A percentile compares a stretch with the other conserved stretches of the same genome.
phyloP scores from a whole-genome alignment of 2,797 vertebrate species.

The Coendou prehensilis region DNA sequence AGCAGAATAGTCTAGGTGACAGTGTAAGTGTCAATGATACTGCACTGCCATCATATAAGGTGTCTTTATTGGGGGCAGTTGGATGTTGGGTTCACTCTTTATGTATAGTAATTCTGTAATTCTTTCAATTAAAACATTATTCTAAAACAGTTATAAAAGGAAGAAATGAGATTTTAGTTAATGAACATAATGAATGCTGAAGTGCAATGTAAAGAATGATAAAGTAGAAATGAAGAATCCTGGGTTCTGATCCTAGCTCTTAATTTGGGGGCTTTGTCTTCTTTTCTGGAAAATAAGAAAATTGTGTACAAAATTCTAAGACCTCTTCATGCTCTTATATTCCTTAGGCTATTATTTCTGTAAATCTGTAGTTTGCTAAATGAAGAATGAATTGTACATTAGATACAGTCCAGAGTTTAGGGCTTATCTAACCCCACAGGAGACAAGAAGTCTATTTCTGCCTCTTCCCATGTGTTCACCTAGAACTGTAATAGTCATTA shows the following conservation, averaged over 20 bases:
- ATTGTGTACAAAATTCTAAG: conserved; percentile 48
- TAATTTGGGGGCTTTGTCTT: conserved; percentile 33
- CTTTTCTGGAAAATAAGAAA: conserved; percentile 56
- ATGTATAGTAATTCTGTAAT: neutral
- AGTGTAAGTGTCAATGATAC: neutral
- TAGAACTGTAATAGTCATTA: neutral
- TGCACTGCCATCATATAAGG: neutral
- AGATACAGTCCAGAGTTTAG: neutral
- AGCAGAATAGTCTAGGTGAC: neutral
- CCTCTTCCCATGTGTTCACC: neutral
- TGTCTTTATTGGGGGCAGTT: neutral
- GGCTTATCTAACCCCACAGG: neutral
- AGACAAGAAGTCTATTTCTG: neutral
- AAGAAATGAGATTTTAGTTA: conserved; percentile 59
- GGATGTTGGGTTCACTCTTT: neutral
- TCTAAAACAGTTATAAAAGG: neutral
- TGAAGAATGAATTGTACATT: neutral
- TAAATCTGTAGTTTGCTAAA: neutral
- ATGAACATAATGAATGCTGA: conserved; percentile 4
- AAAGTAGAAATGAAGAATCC: neutral
- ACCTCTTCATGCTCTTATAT: conserved; percentile 16
- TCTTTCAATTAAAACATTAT: conserved; percentile 8
- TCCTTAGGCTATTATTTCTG: neutral
- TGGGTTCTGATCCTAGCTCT: neutral
- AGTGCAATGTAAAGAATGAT: conserved; percentile 39